These are phyloP conservation scores for Lagenorhynchus albirostris DNA, from an alignment of 2,113 vertebrate genomes.

Conservation along the genomic window DNA sequence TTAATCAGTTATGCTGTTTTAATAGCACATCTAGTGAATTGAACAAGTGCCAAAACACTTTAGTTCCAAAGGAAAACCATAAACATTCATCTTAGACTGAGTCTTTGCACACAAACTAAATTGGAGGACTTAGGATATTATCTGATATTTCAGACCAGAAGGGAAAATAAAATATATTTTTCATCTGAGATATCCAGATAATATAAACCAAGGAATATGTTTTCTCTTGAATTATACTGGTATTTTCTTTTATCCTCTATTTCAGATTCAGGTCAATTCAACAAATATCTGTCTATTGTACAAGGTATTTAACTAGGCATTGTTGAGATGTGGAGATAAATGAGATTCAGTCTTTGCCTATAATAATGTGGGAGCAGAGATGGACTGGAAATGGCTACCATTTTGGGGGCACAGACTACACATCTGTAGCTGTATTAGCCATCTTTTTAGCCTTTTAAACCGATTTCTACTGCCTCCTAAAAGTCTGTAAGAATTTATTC, in stretches of 20 bases:
- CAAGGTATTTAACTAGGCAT: neutral
- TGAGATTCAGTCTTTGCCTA: neutral
- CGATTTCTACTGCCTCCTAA: neutral
- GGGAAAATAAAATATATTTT: slow-evolving; percentile 27
- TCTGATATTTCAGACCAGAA: neutral
- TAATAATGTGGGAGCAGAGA: neutral
- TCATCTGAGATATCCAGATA: neutral
- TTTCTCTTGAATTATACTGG: neutral
- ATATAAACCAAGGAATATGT: neutral
- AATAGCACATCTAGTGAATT: neutral
- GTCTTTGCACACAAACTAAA: neutral
- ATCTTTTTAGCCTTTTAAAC: neutral
- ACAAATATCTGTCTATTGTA: neutral
- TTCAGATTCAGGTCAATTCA: neutral
- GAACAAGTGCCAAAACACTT: slow-evolving; percentile 31
- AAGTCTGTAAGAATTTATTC: neutral
- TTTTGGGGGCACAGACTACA: neutral
- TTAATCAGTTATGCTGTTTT: slow-evolving; percentile 31
- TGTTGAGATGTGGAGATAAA: neutral
- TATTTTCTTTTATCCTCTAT: neutral
- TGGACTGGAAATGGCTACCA: neutral
- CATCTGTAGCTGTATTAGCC: neutral
- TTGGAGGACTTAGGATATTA: neutral
- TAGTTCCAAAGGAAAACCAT: neutral
- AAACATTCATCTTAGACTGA: slow-evolving; percentile 44